phyloP scores from a whole-genome alignment of 2,888 invertebrate species.

The Dorcus hopei region DNA sequence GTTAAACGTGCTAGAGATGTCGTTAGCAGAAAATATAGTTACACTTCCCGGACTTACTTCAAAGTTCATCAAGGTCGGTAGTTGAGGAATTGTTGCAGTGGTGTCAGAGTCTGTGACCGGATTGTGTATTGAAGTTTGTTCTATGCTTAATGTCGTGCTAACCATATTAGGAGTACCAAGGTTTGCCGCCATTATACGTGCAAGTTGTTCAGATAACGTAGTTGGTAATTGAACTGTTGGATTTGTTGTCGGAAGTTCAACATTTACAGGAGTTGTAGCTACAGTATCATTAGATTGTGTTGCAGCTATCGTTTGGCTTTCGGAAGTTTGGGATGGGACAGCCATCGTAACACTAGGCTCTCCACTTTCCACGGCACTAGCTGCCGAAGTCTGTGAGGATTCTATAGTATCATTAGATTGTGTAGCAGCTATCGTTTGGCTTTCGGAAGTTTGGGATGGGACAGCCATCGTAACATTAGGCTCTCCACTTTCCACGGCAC shows the following conservation, averaged over 20 bases:
- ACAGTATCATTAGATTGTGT: slow-evolving; percentile 3
- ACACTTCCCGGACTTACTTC: slow-evolving; percentile 48
- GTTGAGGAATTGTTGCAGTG: slow-evolving; percentile 37
- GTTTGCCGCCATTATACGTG: slow-evolving; percentile 12
- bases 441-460: not conserved
- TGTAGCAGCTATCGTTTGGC: not conserved
- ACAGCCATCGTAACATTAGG: too few relatives aligned
- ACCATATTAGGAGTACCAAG: slow-evolving; percentile 45
- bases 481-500: too few relatives aligned
- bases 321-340: not conserved
- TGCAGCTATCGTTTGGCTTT: not conserved
- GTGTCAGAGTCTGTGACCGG: slow-evolving; percentile 34
- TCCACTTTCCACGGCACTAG: too few relatives aligned
- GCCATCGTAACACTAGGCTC: too few relatives aligned
- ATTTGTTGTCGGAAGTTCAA: slow-evolving; percentile 1
- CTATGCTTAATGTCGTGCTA: slow-evolving; percentile 45
- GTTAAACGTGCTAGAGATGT: slow-evolving; percentile 43
- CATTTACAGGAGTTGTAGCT: slow-evolving; percentile 1
- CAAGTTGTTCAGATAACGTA: slow-evolving; percentile 6
- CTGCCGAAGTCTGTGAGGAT: too few relatives aligned
- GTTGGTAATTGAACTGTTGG: not conserved
- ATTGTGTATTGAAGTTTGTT: slow-evolving; percentile 43
- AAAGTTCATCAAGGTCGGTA: slow-evolving; percentile 37
- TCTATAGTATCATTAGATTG: slow-evolving; percentile 1
- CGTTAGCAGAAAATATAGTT: slow-evolving; percentile 45